Percentiles rank a stretch among this genome's conserved stretches.
phyloP scores from a whole-genome alignment of 2,888 invertebrate species.

The Apamea crenata region DNA sequence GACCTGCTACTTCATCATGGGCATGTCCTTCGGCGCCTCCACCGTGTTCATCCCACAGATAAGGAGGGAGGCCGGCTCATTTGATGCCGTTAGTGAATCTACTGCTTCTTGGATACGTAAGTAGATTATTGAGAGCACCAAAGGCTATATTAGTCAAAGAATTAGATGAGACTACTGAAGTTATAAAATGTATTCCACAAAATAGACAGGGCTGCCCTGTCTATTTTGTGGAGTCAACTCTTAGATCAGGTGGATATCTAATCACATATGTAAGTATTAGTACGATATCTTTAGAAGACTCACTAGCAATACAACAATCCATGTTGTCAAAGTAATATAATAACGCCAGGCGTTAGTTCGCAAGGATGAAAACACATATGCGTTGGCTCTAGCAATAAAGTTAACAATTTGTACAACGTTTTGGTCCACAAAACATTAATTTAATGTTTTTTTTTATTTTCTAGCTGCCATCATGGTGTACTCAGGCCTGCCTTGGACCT shows the following conservation, averaged over 20 bases:
- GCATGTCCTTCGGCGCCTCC: conserved; percentile 49
- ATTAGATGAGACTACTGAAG: neutral
- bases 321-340: neutral
- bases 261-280: neutral
- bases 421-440: too few relatives aligned
- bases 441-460: conserved; percentile 16
- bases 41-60: conserved; percentile 57
- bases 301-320: neutral
- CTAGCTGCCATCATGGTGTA: conserved; percentile 60
- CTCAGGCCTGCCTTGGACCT: conserved; percentile 54
- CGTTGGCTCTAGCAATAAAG: neutral
- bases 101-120: conserved; percentile 73
- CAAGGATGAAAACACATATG: neutral
- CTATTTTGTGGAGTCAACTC: too few relatives aligned
- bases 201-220: neutral
- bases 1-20: conserved; percentile 61
- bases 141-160: neutral
- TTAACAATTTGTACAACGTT: neutral
- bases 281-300: neutral
- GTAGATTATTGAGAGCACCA: conserved; percentile 23
- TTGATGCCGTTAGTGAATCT: conserved; percentile 65
- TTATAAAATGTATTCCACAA: neutral
- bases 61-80: conserved; percentile 56
- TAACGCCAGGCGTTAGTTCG: conserved; percentile 6
- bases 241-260: neutral